Percentiles rank a stretch among this genome's conserved stretches.
These are phyloP conservation scores for Corbicula japonica DNA, from an alignment of 2,888 invertebrate genomes.

Conservation along the genomic window DNA sequence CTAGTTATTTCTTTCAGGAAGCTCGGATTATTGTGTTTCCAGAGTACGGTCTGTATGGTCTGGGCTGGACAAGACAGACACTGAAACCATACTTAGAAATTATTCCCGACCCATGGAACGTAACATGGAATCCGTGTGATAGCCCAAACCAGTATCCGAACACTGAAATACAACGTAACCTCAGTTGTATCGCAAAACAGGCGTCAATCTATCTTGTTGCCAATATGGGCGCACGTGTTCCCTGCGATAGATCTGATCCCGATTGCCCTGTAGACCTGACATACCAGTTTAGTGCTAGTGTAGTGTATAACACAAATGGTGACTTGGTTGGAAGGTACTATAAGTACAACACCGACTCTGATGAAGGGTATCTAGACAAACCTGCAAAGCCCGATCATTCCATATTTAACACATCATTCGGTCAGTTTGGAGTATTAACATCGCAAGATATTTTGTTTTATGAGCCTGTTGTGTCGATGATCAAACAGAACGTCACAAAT, in stretches of 20 bases:
- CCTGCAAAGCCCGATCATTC: constrained; percentile 65
- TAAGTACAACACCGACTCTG: constrained; percentile 87
- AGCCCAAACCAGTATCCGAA: background rate
- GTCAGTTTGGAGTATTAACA: constrained; percentile 90
- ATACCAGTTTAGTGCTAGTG: constrained; percentile 54
- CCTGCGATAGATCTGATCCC: constrained; percentile 29
- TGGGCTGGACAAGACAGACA: constrained; percentile 50
- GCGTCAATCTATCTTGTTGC: constrained; percentile 60
- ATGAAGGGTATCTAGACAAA: constrained; percentile 86
- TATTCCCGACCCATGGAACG: constrained; percentile 46
- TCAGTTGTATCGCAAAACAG: constrained; percentile 62
- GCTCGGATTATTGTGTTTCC: constrained; percentile 94
- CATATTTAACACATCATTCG: constrained; percentile 75
- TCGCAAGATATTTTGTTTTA: constrained; percentile 94
- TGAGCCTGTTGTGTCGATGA: constrained; percentile 90
- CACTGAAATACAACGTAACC: constrained; percentile 43
- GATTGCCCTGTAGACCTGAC: constrained; percentile 44
- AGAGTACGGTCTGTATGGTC: constrained; percentile 88
- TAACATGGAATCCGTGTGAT: constrained; percentile 71
- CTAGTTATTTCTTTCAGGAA: constrained; percentile 88
- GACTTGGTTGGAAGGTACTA: constrained; percentile 87
- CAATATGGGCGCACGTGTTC: constrained; percentile 55
- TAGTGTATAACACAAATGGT: constrained; percentile 53
- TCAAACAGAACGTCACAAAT: constrained; percentile 89
- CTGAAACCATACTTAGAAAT: constrained; percentile 60